Conservation (phyloP, 2,888 invertebrate species). For the Tetramorium bicarinatum region DNA sequence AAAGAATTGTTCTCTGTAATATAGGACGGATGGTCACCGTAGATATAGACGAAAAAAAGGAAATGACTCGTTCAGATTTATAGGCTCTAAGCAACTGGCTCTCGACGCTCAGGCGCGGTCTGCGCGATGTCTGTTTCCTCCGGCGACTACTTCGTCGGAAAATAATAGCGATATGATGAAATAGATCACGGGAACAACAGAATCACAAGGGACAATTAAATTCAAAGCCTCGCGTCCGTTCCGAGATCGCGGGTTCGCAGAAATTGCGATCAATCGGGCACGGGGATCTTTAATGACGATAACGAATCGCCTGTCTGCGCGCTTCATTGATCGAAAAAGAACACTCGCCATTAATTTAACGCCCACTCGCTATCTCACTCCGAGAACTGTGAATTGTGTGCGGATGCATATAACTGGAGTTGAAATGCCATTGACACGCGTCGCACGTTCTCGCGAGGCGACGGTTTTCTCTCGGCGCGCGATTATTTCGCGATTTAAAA, state of each 20-base stretch:
- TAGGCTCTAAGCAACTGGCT: neutral
- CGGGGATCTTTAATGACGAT: constrained; percentile 21
- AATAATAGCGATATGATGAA: neutral
- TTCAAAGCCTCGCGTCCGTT: neutral
- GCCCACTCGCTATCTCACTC: constrained; percentile 42
- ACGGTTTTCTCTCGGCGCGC: constrained; percentile 15
- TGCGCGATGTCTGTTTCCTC: neutral
- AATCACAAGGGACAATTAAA: neutral
- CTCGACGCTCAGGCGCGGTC: neutral
- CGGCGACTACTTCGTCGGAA: neutral
- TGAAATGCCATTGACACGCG: constrained; percentile 41
- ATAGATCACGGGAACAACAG: neutral
- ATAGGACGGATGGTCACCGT: no score
- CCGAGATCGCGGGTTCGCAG: neutral
- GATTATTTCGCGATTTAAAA: constrained; percentile 26
- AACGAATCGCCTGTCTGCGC: constrained; percentile 28
- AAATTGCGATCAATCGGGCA: neutral
- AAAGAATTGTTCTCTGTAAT: no score
- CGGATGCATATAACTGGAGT: constrained; percentile 33
- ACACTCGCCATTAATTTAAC: constrained; percentile 49
- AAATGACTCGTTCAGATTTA: neutral
- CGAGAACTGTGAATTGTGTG: constrained; percentile 35
- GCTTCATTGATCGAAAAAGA: constrained; percentile 40
- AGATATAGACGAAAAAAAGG: neutral
- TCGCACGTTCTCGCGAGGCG: constrained; percentile 17